Evolutionary conservation across 2,797 vertebrate genomes (phyloP).

Genomic region (Sebastolobus alascanus): DNA sequence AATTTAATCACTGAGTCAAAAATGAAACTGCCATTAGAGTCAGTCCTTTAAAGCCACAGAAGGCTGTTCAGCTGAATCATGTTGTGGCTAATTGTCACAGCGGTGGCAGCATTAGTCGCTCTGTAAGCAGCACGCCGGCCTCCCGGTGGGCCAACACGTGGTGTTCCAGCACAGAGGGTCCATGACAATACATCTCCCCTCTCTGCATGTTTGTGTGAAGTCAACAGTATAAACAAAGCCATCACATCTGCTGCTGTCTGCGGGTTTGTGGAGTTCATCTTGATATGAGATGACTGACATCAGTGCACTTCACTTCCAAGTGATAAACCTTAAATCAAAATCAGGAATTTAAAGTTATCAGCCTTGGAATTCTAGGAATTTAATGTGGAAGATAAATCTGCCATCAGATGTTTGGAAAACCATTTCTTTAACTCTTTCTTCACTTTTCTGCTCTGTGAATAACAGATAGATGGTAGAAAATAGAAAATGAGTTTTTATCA

Average conservation of each 20-base stretch:
- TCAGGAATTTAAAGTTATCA: neutral
- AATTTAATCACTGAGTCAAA: constrained; percentile 24
- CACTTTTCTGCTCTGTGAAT: neutral
- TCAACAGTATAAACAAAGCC: constrained; percentile 13
- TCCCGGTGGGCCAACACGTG: constrained; percentile 42
- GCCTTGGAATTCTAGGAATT: neutral
- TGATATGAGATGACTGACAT: neutral
- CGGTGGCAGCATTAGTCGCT: constrained; percentile 22
- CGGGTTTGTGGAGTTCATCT: neutral
- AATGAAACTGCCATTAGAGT: constrained; percentile 15
- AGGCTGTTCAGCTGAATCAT: neutral
- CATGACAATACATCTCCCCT: constrained; percentile 41
- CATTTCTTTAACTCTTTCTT: neutral
- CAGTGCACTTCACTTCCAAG: neutral
- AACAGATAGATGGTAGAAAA: neutral
- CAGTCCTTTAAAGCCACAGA: constrained; percentile 8
- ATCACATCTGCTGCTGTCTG: neutral
- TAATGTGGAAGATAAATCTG: neutral
- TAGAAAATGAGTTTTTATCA: neutral
- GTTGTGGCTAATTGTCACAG: constrained; percentile 47
- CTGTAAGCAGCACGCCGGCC: constrained; percentile 43
- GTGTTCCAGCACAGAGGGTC: constrained; percentile 47
- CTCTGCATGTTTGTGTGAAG: constrained; percentile 8
- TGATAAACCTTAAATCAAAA: neutral
- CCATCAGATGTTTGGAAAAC: constrained; percentile 19